These are phyloP conservation scores for Ctenopoma multispine DNA, from an alignment of 2,797 vertebrate species.

Conservation along the genomic window DNA sequence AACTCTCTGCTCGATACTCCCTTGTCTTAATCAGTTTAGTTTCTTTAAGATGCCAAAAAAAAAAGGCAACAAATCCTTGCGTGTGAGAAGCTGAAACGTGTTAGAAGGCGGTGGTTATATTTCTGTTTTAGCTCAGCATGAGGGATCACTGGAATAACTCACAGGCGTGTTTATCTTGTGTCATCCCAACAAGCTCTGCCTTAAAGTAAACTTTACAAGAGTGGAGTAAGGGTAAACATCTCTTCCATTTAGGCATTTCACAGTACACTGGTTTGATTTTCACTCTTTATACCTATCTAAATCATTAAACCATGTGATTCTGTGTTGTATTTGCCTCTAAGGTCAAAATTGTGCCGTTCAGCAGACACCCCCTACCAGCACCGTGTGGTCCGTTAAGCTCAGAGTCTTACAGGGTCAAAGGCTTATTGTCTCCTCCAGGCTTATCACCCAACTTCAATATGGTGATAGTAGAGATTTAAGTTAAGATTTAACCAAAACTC, in stretches of 20 bases:
- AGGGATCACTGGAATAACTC: too few relatives aligned
- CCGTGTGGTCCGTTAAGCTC: constrained; percentile 61
- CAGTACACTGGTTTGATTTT: background rate
- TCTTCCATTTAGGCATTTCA: background rate
- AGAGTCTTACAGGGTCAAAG: constrained; percentile 68
- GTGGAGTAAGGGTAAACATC: background rate
- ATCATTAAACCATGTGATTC: background rate
- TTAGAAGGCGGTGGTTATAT: too few relatives aligned
- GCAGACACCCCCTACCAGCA: constrained; percentile 22
- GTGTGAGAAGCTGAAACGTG: too few relatives aligned
- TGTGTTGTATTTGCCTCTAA: constrained; percentile 2
- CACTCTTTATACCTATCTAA: background rate
- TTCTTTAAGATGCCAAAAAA: too few relatives aligned
- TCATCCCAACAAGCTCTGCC: too few relatives aligned
- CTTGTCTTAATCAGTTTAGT: too few relatives aligned
- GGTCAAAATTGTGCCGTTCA: constrained; percentile 1
- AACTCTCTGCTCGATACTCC: too few relatives aligned
- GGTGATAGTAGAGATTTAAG: background rate
- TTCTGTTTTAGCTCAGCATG: too few relatives aligned
- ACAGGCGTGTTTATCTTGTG: too few relatives aligned
- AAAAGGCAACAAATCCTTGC: too few relatives aligned
- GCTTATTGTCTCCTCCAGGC: constrained; percentile 74
- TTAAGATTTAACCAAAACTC: background rate
- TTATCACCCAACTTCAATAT: constrained; percentile 36
- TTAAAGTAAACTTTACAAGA: background rate